phyloP scores from a whole-genome alignment of 2,113 vertebrate genomes.

The Eidolon helvum region DNA sequence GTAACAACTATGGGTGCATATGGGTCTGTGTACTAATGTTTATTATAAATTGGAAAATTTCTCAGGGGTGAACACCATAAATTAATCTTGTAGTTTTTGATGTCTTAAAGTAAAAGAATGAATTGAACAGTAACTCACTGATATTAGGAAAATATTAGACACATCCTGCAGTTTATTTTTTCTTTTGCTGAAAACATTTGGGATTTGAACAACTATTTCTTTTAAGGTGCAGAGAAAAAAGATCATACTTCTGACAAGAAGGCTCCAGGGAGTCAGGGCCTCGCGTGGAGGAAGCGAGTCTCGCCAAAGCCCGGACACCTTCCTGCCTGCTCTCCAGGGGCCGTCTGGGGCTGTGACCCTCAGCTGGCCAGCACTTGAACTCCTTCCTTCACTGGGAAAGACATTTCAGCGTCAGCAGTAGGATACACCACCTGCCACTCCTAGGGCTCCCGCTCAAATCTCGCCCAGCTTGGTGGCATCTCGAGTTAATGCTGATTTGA shows the following conservation, averaged over 20 bases:
- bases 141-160: neutral
- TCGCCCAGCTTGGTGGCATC: too few species aligned
- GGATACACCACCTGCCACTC: neutral
- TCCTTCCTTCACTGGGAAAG: neutral
- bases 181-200: neutral
- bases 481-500: fast-evolving
- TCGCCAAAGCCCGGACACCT: neutral
- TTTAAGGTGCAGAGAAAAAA: neutral
- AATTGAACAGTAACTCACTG: neutral
- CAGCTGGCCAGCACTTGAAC: neutral
- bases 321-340: neutral
- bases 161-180: neutral
- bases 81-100: slow-evolving; percentile 40
- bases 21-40: neutral
- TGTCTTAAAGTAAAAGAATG: neutral
- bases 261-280: neutral
- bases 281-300: neutral
- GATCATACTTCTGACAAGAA: neutral
- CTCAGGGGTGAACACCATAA: neutral
- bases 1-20: neutral
- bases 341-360: neutral
- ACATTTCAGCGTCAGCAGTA: neutral
- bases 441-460: neutral
- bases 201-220: neutral
- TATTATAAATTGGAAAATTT: neutral